Evolutionary conservation across 2,888 invertebrate genomes (phyloP), one percentile per base, ranked within the genome.

Genomic region (Heteropelma amictum): DNA sequence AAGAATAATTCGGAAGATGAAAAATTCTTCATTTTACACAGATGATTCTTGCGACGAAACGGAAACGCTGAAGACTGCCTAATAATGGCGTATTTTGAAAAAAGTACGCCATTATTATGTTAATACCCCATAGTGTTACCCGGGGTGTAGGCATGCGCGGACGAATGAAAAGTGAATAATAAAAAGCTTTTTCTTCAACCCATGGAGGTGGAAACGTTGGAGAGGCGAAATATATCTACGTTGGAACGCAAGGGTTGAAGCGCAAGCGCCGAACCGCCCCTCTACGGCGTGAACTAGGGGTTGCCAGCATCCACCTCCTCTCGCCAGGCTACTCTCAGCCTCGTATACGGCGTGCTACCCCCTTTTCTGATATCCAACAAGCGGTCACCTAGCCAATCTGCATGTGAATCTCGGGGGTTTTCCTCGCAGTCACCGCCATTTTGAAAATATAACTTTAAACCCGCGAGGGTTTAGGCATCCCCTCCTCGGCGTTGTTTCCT

Each of bases 251-350:
- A 82, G 84, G 83, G 82, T 83, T 81, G 80, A 38, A 73, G 88
- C 88, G 88, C 89, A 88, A 81, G 85, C 88, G 89, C 68, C 86
- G 87, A 86, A 83, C 86, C 88, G 86, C 88, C 87, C 87, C 85
- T 80, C 72, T 68, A 61, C 78, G 76, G 64, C 68, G 63, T 74
- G 71, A 80, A 77, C 75, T 67, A 79, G 81, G 81, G 81, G 80
- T 81, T 78, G 82, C 77, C 79, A 80, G 60, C 77, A 82, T 79
- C 74, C 80, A 63, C 75, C 71, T 67, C 70, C 63, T 65, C 45
- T 40, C 80, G 51, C 12, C 7, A 14, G 47, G 40, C 10, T 7
- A 26, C 28, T 12, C 42, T 30, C 77, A 81, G 83, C 82, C 81
- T 80, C 80, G 79, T 76, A 69, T 78, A 84, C 82, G 83, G 83